phyloP scores from a whole-genome alignment of 2,797 vertebrate genomes.

The Anas flavirostris region DNA sequence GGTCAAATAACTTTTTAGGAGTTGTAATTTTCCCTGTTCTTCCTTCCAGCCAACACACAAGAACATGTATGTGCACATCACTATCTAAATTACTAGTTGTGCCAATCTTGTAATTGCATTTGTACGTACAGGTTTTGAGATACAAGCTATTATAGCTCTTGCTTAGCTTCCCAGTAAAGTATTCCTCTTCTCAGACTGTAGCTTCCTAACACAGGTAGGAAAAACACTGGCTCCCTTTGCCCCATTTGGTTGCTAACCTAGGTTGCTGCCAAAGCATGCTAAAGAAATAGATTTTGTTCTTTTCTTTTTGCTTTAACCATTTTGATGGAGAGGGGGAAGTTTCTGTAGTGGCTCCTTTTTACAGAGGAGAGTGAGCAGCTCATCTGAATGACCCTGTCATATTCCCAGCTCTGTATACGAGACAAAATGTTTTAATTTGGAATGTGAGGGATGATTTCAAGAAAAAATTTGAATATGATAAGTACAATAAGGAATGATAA shows the following conservation, averaged over 20 bases:
- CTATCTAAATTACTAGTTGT: background rate
- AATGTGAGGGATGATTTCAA: background rate
- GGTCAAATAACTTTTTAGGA: background rate
- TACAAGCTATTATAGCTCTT: background rate
- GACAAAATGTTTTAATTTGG: background rate
- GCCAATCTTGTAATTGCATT: background rate
- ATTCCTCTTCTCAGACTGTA: background rate
- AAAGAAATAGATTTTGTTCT: background rate
- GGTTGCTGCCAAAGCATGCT: conserved; percentile 9
- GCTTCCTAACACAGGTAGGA: conserved; percentile 44
- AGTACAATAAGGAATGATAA: background rate
- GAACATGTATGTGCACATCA: conserved; percentile 31
- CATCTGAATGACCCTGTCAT: background rate
- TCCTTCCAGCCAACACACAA: background rate
- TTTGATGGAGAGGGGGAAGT: background rate
- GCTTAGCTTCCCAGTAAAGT: background rate
- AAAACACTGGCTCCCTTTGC: conserved; percentile 19
- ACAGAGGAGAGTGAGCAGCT: background rate
- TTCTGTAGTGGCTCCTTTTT: background rate
- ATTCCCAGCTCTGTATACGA: background rate
- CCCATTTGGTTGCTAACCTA: background rate
- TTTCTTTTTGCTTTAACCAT: background rate
- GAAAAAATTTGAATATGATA: background rate
- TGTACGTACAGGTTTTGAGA: background rate
- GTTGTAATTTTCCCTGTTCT: background rate